These are phyloP conservation scores for Phortica variegata DNA, from an alignment of 1,140 invertebrate species.

Conservation along the genomic window DNA sequence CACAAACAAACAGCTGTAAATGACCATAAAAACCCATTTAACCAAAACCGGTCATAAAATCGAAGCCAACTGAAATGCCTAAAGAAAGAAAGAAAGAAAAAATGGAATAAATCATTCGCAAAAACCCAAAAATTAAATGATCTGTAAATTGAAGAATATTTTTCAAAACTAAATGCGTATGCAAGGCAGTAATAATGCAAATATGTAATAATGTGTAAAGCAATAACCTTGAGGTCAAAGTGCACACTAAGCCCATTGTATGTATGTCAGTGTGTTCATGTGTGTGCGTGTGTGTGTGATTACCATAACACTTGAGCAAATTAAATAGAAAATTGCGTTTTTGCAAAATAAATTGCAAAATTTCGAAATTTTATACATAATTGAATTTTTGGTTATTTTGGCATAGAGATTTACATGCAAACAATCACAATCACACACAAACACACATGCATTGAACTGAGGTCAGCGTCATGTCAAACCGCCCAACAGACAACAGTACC, in stretches of 20 bases:
- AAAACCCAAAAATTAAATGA: conserved; percentile 51
- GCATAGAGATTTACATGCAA: too few species aligned
- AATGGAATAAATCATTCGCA: conserved; percentile 42
- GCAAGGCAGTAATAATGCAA: conserved; percentile 22
- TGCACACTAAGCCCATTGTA: conserved; percentile 13
- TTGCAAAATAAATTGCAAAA: conserved; percentile 37
- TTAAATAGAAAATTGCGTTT: conserved; percentile 54
- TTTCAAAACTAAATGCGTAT: conserved; percentile 26
- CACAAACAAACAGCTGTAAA: too few species aligned
- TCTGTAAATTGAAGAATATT: conserved; percentile 33
- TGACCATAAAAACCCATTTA: too few species aligned
- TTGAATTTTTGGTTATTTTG: conserved; percentile 56
- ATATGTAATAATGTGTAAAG: conserved; percentile 19
- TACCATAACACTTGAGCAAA: conserved; percentile 44
- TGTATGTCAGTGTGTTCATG: not conserved
- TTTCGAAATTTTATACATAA: conserved; percentile 56
- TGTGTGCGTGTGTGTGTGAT: conserved; percentile 17
- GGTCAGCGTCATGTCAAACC: conserved; percentile 19
- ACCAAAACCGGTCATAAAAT: too few species aligned
- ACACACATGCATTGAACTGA: conserved; percentile 24
- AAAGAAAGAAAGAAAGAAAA: conserved; percentile 8
- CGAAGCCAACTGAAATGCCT: too few species aligned
- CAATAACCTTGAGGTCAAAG: conserved; percentile 43
- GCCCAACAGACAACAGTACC: not conserved
- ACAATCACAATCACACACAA: conserved; percentile 8